A percentile compares a stretch with the other conserved stretches of the same genome.
phyloP scores from a whole-genome alignment of 1,140 invertebrate genomes.

The Popillia japonica region DNA sequence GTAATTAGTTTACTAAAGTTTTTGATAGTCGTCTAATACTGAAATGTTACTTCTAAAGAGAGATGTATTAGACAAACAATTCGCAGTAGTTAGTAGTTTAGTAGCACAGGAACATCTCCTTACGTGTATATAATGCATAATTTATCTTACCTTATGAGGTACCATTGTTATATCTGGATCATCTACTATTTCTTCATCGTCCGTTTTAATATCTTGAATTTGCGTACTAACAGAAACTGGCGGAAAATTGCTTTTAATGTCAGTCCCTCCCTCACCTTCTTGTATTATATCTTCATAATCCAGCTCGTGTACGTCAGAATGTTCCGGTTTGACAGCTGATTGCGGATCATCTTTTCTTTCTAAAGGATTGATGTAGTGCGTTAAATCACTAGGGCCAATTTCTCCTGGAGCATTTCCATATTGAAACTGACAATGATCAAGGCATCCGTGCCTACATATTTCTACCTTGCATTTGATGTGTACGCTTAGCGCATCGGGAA shows the following conservation, averaged over 20 bases:
- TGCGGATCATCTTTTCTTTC: constrained; percentile 39
- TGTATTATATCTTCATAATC: constrained; percentile 72
- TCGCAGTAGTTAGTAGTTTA: too few species aligned
- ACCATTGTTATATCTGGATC: constrained; percentile 50
- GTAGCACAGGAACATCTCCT: too few species aligned
- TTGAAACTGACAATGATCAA: constrained; percentile 84
- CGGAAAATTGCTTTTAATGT: constrained; percentile 43
- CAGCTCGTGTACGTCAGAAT: constrained; percentile 39
- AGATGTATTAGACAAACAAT: too few species aligned
- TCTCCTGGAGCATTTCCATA: constrained; percentile 55
- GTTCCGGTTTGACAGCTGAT: constrained; percentile 37
- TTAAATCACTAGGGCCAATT: constrained; percentile 42
- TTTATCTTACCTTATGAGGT: constrained; percentile 50
- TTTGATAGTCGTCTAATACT: too few species aligned
- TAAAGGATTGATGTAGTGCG: constrained; percentile 43
- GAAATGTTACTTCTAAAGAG: too few species aligned
- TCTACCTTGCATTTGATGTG: constrained; percentile 94
- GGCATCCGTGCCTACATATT: constrained; percentile 89
- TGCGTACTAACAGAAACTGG: constrained; percentile 1
- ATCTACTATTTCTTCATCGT: constrained; percentile 36
- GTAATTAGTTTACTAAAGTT: too few species aligned
- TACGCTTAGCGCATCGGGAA: constrained; percentile 92
- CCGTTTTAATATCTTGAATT: constrained; percentile 23
- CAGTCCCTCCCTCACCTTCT: constrained; percentile 63
- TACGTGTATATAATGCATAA: too few species aligned